A percentile compares a stretch with the other conserved stretches of the same genome.
Conservation (phyloP, 2,797 vertebrate species). For the Acestrorhynchus altus region DNA sequence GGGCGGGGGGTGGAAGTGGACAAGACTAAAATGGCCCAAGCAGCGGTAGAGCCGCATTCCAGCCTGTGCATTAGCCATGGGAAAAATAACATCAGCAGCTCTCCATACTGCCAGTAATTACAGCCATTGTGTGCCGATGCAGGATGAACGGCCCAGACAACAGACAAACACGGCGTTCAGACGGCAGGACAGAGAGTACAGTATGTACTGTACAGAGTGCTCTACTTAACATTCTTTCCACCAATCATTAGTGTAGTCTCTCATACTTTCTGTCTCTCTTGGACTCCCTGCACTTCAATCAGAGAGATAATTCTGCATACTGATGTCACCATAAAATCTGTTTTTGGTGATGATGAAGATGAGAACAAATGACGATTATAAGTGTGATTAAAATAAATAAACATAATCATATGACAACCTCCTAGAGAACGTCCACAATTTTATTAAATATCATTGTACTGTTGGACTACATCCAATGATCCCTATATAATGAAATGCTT, state of each 20-base stretch:
- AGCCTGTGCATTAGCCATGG: neutral
- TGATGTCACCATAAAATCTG: neutral
- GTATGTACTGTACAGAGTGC: neutral
- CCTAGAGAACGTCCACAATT: too few relatives aligned
- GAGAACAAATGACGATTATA: too few relatives aligned
- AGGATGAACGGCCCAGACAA: neutral
- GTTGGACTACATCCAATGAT: too few relatives aligned
- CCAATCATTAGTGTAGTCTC: neutral
- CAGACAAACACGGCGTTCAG: neutral
- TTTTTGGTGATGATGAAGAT: neutral
- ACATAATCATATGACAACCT: too few relatives aligned
- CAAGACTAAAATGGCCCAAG: neutral
- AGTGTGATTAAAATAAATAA: too few relatives aligned
- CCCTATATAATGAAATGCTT: too few relatives aligned
- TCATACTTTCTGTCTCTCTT: neutral
- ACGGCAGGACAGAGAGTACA: conserved; percentile 5
- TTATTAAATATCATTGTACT: too few relatives aligned
- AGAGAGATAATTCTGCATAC: neutral
- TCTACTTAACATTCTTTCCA: conserved; percentile 11
- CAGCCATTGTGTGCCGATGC: neutral
- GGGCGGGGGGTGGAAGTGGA: too few relatives aligned
- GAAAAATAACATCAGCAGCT: conserved; percentile 22
- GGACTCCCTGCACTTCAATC: neutral
- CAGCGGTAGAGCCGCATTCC: neutral
- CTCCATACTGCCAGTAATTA: conserved; percentile 30